Evolutionary conservation across 2,113 vertebrate species (phyloP).

Genomic region (Meles meles): DNA sequence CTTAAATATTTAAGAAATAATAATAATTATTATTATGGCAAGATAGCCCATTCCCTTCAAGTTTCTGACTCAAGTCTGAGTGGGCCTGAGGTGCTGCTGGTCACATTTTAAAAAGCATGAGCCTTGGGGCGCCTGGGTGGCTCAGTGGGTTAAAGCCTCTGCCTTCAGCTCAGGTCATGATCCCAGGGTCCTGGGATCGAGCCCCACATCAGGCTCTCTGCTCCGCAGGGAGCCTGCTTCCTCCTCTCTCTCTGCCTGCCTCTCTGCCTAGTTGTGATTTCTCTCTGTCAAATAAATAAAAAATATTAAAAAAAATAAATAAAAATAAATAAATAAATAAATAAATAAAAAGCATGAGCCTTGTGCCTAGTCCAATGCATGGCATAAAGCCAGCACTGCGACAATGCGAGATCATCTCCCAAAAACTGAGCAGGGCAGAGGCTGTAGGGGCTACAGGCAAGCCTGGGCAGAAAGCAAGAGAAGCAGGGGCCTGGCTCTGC

Average conservation of each 20-base stretch:
- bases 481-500: neutral
- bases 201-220: too few relatives aligned
- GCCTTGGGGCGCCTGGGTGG: neutral
- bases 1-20: neutral
- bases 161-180: too few relatives aligned
- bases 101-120: neutral
- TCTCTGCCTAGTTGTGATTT: too few relatives aligned
- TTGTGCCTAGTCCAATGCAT: neutral
- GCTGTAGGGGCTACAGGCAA: neutral
- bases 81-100: neutral
- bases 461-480: neutral
- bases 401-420: neutral
- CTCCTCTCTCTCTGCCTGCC: too few relatives aligned
- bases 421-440: neutral
- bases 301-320: too few relatives aligned
- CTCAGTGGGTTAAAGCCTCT: too few relatives aligned
- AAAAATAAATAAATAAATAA: too few relatives aligned
- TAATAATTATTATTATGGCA: neutral
- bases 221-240: too few relatives aligned
- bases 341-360: neutral
- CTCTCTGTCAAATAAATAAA: too few relatives aligned
- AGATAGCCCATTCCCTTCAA: neutral
- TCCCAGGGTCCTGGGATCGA: too few relatives aligned
- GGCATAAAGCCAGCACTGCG: neutral
- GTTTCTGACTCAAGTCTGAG: neutral